phyloP scores from a whole-genome alignment of 2,113 vertebrate species.

The human region DNA sequence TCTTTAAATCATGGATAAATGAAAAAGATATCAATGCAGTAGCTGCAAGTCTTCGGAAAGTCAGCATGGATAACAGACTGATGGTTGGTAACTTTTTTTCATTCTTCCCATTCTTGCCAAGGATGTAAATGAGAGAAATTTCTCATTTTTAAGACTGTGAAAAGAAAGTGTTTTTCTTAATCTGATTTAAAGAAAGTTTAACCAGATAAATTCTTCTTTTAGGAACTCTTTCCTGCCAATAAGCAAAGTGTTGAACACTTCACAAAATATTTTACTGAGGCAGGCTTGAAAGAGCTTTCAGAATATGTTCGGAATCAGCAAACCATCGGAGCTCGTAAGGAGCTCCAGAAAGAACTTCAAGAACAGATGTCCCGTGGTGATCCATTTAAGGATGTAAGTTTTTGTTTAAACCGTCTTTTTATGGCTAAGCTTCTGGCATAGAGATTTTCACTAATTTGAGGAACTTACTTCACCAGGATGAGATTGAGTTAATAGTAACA shows the following conservation, averaged over 20 bases:
- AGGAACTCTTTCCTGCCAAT: slow-evolving; percentile 99
- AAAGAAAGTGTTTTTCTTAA: not conserved
- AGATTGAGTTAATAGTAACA: not conserved
- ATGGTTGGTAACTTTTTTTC: slow-evolving; percentile 87
- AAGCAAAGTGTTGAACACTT: slow-evolving; percentile 99
- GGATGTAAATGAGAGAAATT: not conserved
- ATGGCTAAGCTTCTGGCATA: not conserved
- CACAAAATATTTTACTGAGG: slow-evolving; percentile 98
- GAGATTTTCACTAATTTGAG: not conserved
- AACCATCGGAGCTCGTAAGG: slow-evolving; percentile 96
- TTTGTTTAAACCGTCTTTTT: slow-evolving; percentile 13
- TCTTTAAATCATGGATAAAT: slow-evolving; percentile 99
- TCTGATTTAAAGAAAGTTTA: not conserved
- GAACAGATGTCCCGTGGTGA: slow-evolving; percentile 96
- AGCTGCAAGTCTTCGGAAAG: slow-evolving; percentile 95
- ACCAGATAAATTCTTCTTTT: slow-evolving; percentile 50
- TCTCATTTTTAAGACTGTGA: not conserved
- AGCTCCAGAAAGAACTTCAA: slow-evolving; percentile 98
- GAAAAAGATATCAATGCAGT: slow-evolving; percentile 99
- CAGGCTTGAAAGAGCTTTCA: slow-evolving; percentile 96
- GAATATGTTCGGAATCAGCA: slow-evolving; percentile 99
- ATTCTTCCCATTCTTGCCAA: not conserved
- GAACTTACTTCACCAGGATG: not conserved
- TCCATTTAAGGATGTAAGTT: slow-evolving; percentile 94
- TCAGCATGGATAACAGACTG: slow-evolving; percentile 98